These are phyloP conservation scores for Acheta domesticus DNA, from an alignment of 2,888 invertebrate genomes.

Conservation along the genomic window DNA sequence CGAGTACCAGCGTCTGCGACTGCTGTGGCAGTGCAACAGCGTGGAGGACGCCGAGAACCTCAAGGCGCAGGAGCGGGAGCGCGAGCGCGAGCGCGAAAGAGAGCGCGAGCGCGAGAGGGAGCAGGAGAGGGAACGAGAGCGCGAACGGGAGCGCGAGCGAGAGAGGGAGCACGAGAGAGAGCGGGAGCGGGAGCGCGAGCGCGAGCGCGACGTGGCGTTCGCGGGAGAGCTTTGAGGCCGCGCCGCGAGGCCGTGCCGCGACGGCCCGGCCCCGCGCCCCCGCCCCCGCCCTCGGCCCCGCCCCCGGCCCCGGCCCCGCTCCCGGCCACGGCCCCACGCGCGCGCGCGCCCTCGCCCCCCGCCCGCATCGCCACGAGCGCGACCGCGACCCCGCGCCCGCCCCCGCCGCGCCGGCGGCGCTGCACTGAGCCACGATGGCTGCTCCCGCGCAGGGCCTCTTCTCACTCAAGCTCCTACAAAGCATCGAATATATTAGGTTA, in stretches of 20 bases:
- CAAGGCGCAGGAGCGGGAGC: not conserved
- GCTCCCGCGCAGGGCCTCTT: too few relatives aligned
- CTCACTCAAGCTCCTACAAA: too few relatives aligned
- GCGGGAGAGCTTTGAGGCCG: not conserved
- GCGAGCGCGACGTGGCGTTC: not conserved
- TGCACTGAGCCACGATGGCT: too few relatives aligned
- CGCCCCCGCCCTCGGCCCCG: not conserved
- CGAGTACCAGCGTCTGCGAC: not conserved
- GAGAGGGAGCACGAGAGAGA: not conserved
- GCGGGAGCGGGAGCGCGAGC: not conserved
- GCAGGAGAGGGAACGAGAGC: not conserved
- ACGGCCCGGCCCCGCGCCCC: not conserved
- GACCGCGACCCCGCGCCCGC: too few relatives aligned
- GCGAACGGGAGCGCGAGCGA: not conserved
- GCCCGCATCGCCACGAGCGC: too few relatives aligned
- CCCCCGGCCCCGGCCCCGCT: not conserved
- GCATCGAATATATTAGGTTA: too few relatives aligned
- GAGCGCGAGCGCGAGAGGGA: slow-evolving; percentile 1
- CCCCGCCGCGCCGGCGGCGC: too few relatives aligned
- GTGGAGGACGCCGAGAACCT: not conserved
- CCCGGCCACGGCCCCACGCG: too few relatives aligned
- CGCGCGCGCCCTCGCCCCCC: too few relatives aligned
- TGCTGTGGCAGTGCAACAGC: slow-evolving; percentile 18
- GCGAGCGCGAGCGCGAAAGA: not conserved
- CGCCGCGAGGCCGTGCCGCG: not conserved